phyloP scores from a whole-genome alignment of 2,113 vertebrate genomes.

The Regulus satrapa region DNA sequence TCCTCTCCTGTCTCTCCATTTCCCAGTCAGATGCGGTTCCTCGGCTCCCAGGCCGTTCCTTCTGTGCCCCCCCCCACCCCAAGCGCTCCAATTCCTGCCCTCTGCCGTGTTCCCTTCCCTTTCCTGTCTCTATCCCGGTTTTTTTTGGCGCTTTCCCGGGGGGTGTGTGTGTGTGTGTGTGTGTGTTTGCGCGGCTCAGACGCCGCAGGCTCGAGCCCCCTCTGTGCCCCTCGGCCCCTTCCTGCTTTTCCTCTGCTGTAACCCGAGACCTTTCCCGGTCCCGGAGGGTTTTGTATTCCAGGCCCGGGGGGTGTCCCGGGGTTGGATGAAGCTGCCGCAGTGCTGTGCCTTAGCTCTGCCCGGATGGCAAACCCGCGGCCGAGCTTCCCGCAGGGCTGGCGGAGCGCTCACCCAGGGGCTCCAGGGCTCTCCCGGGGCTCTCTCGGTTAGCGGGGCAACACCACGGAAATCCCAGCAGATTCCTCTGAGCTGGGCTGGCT shows the following conservation, averaged over 20 bases:
- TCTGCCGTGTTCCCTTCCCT: not conserved
- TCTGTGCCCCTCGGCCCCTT: not conserved
- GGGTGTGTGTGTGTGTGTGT: no score
- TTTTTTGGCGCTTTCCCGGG: not conserved
- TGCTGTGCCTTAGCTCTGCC: not conserved
- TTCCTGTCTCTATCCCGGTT: not conserved
- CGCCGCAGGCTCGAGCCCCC: not conserved
- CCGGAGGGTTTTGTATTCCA: not conserved
- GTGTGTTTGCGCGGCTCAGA: no score
- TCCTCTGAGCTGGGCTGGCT: not conserved
- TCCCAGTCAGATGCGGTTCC: rapidly evolving
- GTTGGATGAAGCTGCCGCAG: not conserved
- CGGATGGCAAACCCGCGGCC: no score
- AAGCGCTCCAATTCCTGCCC: not conserved
- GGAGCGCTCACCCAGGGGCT: rapidly evolving
- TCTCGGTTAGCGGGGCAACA: not conserved
- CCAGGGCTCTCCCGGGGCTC: not conserved
- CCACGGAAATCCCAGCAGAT: rapidly evolving
- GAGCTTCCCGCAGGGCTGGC: not conserved
- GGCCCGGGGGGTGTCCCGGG: no score
- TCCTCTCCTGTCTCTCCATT: no score
- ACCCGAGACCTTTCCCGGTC: rapidly evolving
- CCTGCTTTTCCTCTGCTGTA: not conserved
- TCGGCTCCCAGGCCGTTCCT: not conserved
- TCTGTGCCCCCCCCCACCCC: not conserved